A percentile compares a stretch with the other conserved stretches of the same genome.
Evolutionary conservation across 1,140 invertebrate species (phyloP).

Genomic region (Drosophila insularis): DNA sequence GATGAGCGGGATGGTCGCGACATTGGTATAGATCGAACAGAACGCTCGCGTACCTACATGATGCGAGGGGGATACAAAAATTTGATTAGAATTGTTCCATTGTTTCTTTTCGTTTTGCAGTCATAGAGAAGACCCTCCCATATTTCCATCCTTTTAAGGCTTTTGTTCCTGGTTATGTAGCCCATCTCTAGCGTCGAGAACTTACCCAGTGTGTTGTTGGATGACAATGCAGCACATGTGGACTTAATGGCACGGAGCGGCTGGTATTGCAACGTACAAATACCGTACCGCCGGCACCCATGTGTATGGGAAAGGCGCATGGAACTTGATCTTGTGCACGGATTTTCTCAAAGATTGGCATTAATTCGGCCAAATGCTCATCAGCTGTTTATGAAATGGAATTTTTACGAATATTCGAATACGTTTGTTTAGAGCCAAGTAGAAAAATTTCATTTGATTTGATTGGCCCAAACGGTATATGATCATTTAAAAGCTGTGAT

Average conservation of each 20-base stretch:
- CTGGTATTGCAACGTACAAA: conserved; percentile 82
- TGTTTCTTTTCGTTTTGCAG: not conserved
- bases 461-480: conserved; percentile 64
- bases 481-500: conserved; percentile 69
- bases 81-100: not conserved
- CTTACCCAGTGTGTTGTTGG: conserved; percentile 88
- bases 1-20: conserved; percentile 87
- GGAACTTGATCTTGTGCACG: conserved; percentile 93
- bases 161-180: conserved; percentile 8
- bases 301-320: conserved; percentile 93
- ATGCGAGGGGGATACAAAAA: not conserved
- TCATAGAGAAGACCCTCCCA: conserved; percentile 20
- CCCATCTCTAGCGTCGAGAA: conserved; percentile 20
- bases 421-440: conserved; percentile 37
- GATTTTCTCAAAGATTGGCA: conserved; percentile 96
- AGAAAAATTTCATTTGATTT: conserved; percentile 6
- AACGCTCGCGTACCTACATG: conserved; percentile 93
- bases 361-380: conserved; percentile 95
- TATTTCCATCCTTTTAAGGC: not conserved
- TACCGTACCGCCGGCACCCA: conserved; percentile 85
- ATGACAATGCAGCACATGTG: conserved; percentile 83
- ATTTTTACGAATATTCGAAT: conserved; percentile 44
- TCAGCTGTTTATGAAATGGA: conserved; percentile 86
- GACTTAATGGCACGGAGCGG: conserved; percentile 81
- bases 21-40: conserved; percentile 93